A percentile compares a stretch with the other conserved stretches of the same genome.
These are phyloP conservation scores for Eupithecia dodoneata DNA, from an alignment of 2,888 invertebrate species.

Conservation along the genomic window DNA sequence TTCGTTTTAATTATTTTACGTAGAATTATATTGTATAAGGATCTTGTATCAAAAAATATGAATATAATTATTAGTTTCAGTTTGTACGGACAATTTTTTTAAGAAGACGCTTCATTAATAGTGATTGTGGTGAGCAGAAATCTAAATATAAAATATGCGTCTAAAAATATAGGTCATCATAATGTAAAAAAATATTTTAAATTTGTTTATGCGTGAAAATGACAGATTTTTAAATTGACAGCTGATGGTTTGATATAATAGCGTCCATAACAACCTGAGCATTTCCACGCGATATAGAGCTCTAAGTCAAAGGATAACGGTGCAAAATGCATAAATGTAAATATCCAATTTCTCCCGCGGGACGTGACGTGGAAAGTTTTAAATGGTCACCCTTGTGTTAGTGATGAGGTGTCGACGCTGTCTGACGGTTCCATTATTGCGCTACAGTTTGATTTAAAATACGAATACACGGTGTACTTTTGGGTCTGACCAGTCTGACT, in stretches of 20 bases:
- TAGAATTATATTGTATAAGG: too few species aligned
- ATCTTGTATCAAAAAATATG: too few species aligned
- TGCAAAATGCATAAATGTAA: constrained; percentile 34
- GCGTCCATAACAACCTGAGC: not conserved
- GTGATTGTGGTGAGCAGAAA: not conserved
- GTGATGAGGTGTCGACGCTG: constrained; percentile 63
- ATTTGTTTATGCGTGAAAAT: not conserved
- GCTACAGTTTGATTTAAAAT: constrained; percentile 54
- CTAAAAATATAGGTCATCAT: too few species aligned
- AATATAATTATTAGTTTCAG: too few species aligned
- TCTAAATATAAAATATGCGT: too few species aligned
- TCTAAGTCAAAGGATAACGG: constrained; percentile 24
- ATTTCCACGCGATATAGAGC: constrained; percentile 20
- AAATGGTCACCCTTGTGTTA: constrained; percentile 64
- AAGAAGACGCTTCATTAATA: too few species aligned
- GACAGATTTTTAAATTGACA: not conserved
- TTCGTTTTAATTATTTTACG: too few species aligned
- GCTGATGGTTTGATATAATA: not conserved
- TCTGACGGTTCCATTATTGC: constrained; percentile 68
- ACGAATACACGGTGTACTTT: constrained; percentile 5
- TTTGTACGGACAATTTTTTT: too few species aligned
- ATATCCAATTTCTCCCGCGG: constrained; percentile 36
- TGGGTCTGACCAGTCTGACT: not conserved
- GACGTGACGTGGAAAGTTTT: constrained; percentile 59
- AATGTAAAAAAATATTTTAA: not conserved